Percentiles rank a stretch among this genome's conserved stretches.
These are phyloP conservation scores for Ommatoiulus sabulosus DNA, from an alignment of 2,888 invertebrate species.

Conservation along the genomic window DNA sequence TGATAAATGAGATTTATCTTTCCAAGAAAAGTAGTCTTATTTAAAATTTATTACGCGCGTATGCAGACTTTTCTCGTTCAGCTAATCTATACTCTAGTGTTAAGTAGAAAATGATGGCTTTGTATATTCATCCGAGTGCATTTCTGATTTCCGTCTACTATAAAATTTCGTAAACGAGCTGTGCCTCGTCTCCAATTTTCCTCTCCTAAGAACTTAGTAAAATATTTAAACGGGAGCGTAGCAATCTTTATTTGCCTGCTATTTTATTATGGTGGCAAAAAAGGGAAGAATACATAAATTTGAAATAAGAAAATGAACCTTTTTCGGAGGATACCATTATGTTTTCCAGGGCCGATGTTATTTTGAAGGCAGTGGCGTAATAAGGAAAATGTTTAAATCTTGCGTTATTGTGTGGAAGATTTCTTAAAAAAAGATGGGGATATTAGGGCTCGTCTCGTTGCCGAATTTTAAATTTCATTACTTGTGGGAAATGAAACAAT, in stretches of 20 bases:
- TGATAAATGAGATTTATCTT: conserved; percentile 38
- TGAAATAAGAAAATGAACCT: conserved; percentile 29
- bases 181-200: conserved; percentile 48
- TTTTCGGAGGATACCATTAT: background rate
- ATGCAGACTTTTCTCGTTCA: conserved; percentile 44
- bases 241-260: conserved; percentile 40
- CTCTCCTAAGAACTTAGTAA: conserved; percentile 41
- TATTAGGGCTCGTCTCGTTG: background rate
- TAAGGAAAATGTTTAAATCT: conserved; percentile 21
- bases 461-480: conserved; percentile 12
- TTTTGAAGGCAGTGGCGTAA: background rate
- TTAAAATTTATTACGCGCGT: conserved; percentile 9
- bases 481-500: background rate
- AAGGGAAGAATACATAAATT: conserved; percentile 45
- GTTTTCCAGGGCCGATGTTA: background rate
- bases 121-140: conserved; percentile 5
- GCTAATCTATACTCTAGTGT: conserved; percentile 43
- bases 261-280: conserved; percentile 40
- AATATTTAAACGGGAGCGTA: conserved; percentile 25
- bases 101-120: conserved; percentile 44
- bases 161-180: conserved; percentile 44
- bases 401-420: conserved; percentile 14
- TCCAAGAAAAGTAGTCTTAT: conserved; percentile 45
- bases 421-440: background rate
- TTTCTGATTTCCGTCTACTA: conserved; percentile 37